Percentiles rank a stretch among this genome's conserved stretches.
Conservation (phyloP, 2,888 invertebrate species). For the Lycocerus yunnanus region DNA sequence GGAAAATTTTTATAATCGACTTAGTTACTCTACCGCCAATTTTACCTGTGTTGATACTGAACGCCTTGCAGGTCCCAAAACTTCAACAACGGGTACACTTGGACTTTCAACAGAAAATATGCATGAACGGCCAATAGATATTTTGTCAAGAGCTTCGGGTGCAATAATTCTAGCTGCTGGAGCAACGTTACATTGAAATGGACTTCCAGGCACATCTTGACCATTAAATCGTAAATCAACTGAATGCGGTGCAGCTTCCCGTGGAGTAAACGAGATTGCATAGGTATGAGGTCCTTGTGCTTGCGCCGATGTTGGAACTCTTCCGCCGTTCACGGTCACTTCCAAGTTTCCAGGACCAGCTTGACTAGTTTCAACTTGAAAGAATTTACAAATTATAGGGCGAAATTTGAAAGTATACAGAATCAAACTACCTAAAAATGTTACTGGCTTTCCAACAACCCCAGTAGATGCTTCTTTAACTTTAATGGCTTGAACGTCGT, state of each 20-base stretch:
- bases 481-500: conserved; percentile 91
- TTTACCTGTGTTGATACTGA: conserved; percentile 68
- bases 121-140: conserved; percentile 83
- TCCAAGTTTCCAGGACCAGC: conserved; percentile 98
- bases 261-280: conserved; percentile 95
- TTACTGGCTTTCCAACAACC: conserved; percentile 87
- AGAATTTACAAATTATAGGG: conserved; percentile 2
- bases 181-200: conserved; percentile 78
- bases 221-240: conserved; percentile 96
- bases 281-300: conserved; percentile 96
- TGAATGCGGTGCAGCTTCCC: conserved; percentile 87
- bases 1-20: neutral
- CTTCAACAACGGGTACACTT: conserved; percentile 79
- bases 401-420: conserved; percentile 1
- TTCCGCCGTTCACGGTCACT: conserved; percentile 96
- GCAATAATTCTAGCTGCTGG: conserved; percentile 85
- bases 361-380: conserved; percentile 91
- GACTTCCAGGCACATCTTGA: conserved; percentile 91
- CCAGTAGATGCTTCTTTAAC: conserved; percentile 90
- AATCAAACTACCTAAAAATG: conserved; percentile 74
- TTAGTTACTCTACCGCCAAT: neutral
- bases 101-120: conserved; percentile 88
- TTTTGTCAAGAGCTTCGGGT: conserved; percentile 85
- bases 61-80: conserved; percentile 74
- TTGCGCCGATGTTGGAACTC: conserved; percentile 95